Conservation (phyloP, 1,140 invertebrate species). For the Orius insidiosus region DNA sequence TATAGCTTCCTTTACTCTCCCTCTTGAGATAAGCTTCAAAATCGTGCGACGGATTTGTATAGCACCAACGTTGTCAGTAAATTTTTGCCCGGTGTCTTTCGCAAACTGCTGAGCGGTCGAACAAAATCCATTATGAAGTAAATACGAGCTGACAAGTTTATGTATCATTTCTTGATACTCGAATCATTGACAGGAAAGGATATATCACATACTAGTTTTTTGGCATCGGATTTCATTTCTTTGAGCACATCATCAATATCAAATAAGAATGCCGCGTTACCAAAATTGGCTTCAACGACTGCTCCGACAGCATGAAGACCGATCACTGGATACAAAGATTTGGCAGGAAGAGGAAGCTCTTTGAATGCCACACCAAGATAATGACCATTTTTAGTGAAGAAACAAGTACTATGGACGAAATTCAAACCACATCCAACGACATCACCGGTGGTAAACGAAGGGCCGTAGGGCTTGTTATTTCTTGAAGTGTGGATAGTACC, state of each 20-base stretch:
- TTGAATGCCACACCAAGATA: slow-evolving; percentile 92
- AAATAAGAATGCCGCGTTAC: slow-evolving; percentile 90
- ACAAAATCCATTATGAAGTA: slow-evolving; percentile 95
- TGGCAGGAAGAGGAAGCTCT: slow-evolving; percentile 71
- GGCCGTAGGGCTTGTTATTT: slow-evolving; percentile 92
- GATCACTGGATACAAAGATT: slow-evolving; percentile 93
- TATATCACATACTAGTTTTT: slow-evolving; percentile 69
- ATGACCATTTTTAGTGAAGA: slow-evolving; percentile 98
- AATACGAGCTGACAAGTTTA: slow-evolving; percentile 87
- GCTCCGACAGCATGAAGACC: slow-evolving; percentile 96
- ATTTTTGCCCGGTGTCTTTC: slow-evolving; percentile 69
- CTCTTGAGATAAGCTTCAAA: slow-evolving; percentile 75
- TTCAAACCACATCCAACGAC: slow-evolving; percentile 97
- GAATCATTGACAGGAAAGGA: slow-evolving; percentile 65
- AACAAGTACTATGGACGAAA: slow-evolving; percentile 92
- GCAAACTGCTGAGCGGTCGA: slow-evolving; percentile 89
- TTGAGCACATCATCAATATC: slow-evolving; percentile 95
- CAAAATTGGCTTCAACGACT: slow-evolving; percentile 97
- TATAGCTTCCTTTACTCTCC: slow-evolving; percentile 88
- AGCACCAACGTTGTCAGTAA: slow-evolving; percentile 82
- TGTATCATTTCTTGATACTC: slow-evolving; percentile 65
- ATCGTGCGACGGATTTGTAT: slow-evolving; percentile 97
- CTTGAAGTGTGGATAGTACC: slow-evolving; percentile 82
- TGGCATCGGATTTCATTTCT: slow-evolving; percentile 66
- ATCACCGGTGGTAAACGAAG: slow-evolving; percentile 95